phyloP scores from a whole-genome alignment of 2,888 invertebrate genomes.

The Eumacrocentrus americanus region DNA sequence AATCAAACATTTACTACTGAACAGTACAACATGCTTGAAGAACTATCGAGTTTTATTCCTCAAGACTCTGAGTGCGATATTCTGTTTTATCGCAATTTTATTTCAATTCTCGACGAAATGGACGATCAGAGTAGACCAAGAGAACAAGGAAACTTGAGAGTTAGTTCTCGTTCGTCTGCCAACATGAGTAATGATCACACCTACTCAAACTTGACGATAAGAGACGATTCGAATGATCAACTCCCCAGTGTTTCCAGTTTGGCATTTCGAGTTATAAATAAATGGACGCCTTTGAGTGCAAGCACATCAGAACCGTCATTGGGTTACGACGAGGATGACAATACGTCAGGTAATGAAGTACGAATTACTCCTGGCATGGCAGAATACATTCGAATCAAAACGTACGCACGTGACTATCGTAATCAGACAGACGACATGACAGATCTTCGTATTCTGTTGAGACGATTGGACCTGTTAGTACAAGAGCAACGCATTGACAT shows the following conservation, averaged over 20 bases:
- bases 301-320: background rate
- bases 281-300: background rate
- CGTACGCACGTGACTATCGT: background rate
- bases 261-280: constrained; percentile 34
- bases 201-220: constrained; percentile 41
- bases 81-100: constrained; percentile 15
- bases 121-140: constrained; percentile 2
- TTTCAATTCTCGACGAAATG: background rate
- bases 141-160: background rate
- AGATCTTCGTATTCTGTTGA: background rate
- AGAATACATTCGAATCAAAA: background rate
- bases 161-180: background rate
- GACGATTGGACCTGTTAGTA: background rate
- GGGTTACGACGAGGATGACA: background rate
- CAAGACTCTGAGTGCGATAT: constrained; percentile 38
- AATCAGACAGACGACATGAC: background rate
- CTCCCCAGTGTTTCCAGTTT: constrained; percentile 42
- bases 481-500: background rate
- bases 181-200: constrained; percentile 45
- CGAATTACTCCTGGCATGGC: background rate
- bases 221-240: constrained; percentile 28
- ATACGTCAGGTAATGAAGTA: background rate
- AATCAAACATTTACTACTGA: background rate
- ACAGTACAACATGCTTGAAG: constrained; percentile 13
- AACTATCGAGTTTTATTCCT: constrained; percentile 39